Evolutionary conservation across 2,113 vertebrate genomes (phyloP), one percentile per base, ranked within the genome.

Genomic region (Pica pica): DNA sequence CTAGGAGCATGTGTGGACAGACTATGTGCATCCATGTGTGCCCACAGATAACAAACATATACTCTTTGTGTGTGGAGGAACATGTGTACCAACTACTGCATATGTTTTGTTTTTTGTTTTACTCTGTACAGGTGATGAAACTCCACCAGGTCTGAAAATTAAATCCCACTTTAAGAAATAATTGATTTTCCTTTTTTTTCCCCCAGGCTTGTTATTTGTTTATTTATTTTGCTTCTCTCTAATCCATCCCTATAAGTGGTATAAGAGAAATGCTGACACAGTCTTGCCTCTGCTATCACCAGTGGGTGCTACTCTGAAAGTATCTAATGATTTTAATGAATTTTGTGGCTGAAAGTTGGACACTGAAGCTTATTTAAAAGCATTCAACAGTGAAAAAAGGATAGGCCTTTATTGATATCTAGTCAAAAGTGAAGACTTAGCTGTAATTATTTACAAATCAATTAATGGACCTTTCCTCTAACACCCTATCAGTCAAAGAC

Each of bases 401-500:
- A 95, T 73, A 91, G 84, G 37, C 55, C 52, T 97, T 95, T 97
- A 95, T 95, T 93, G 89, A 96, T 94, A 79, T 57, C 59, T 89
- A 78, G 93, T 93, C 89, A 68, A 91, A 97, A 96, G 86, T 90
- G 88, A 95, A 97, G 93, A 96, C 85, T 96, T 95, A 95, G 95
- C 84, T 95, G 95, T 97, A 97, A 97, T 98, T 98, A 97, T 98
- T 97, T 97, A 95, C 89, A 97, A 96, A 98, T 98, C 97, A 97
- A 97, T 98, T 97, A 96, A 96, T 97, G 95, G 94, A 92, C 88
- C 93, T 95, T 96, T 97, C 44, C 86, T 97, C 77, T 95, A 95
- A 95, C 90, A 97, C 89, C 71, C 94, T 94, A 97, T 97, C 92
- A 74, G 87, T 97, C 97, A 97, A 83, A 90, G 95, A 93, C 85